Evolutionary conservation across 2,888 invertebrate genomes (phyloP).

Genomic region (Muschampia plurimacula): DNA sequence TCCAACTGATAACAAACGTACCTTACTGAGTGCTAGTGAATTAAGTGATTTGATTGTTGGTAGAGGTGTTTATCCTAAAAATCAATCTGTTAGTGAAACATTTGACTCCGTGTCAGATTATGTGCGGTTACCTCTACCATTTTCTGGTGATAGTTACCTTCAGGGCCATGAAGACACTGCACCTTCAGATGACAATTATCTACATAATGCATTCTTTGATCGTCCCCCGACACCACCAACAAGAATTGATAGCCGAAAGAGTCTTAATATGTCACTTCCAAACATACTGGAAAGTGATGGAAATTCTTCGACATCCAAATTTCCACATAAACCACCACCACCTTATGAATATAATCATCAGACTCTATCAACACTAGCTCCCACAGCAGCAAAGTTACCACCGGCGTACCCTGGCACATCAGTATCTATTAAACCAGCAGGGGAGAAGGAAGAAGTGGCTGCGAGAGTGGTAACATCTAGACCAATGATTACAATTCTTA

Average conservation of each 20-base stretch:
- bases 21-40: conserved; percentile 92
- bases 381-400: conserved; percentile 83
- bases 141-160: conserved; percentile 85
- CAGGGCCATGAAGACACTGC: conserved; percentile 86
- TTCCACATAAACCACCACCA: conserved; percentile 87
- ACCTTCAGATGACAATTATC: conserved; percentile 84
- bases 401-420: conserved; percentile 87
- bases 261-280: conserved; percentile 75
- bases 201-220: conserved; percentile 80
- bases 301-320: conserved; percentile 54
- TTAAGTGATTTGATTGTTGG: conserved; percentile 94
- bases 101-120: conserved; percentile 96
- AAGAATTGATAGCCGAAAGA: conserved; percentile 87
- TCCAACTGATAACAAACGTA: conserved; percentile 92
- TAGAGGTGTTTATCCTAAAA: conserved; percentile 89
- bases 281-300: conserved; percentile 76
- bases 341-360: conserved; percentile 88
- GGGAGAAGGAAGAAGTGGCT: conserved; percentile 88
- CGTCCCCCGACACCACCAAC: conserved; percentile 89
- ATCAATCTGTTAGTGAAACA: conserved; percentile 92
- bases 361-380: conserved; percentile 73
- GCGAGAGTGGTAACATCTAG: conserved; percentile 92
- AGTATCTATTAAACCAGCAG: conserved; percentile 55
- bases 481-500: conserved; percentile 91
- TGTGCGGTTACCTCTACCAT: conserved; percentile 89